A percentile compares a stretch with the other conserved stretches of the same genome.
phyloP scores from a whole-genome alignment of 2,113 vertebrate species.

The Collichthys lucidus region DNA sequence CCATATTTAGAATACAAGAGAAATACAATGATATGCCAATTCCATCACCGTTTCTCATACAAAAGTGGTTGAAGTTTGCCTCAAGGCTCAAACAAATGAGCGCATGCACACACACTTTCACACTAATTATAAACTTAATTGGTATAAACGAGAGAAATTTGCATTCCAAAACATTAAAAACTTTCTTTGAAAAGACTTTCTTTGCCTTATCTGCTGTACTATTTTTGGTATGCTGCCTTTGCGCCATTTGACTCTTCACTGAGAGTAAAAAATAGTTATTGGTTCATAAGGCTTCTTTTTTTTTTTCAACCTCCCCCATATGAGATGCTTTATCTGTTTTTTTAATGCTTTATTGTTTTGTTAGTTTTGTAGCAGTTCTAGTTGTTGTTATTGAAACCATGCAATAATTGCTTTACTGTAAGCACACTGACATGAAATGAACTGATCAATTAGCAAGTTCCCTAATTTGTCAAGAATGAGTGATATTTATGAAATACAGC shows the following conservation, averaged over 20 bases:
- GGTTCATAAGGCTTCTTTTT: neutral
- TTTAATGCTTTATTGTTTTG: neutral
- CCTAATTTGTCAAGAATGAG: neutral
- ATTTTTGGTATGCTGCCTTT: constrained; percentile 43
- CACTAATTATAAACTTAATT: constrained; percentile 35
- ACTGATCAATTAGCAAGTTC: neutral
- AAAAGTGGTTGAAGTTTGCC: constrained; percentile 2
- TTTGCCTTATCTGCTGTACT: constrained; percentile 36
- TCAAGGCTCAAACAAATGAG: constrained; percentile 10
- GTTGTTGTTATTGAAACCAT: neutral
- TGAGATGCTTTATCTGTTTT: neutral
- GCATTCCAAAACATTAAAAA: constrained; percentile 37
- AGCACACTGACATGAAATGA: neutral
- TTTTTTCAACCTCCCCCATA: neutral
- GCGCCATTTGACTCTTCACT: constrained; percentile 19
- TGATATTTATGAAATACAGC: neutral
- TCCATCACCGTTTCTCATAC: constrained; percentile 5
- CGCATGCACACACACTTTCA: constrained; percentile 11
- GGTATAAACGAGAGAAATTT: constrained; percentile 26
- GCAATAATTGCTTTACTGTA: no score
- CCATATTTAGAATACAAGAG: neutral
- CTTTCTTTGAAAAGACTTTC: no score
- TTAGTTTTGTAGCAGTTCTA: neutral
- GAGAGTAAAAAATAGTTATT: constrained; percentile 23
- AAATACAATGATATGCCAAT: neutral